Conservation (phyloP, 2,797 vertebrate species). For the Lemur catta region DNA sequence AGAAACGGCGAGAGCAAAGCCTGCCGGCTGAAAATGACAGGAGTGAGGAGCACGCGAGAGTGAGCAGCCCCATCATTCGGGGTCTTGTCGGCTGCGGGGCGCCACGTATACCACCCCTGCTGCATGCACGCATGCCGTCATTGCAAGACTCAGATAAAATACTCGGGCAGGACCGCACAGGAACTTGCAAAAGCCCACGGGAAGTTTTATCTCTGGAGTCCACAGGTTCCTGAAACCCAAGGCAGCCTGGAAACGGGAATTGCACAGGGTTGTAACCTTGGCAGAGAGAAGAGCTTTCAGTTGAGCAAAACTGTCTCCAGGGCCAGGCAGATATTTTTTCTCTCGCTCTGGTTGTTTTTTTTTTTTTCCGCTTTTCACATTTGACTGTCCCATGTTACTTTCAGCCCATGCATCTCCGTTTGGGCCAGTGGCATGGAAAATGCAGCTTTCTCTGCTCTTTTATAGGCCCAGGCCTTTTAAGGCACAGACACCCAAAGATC, state of each 20-base stretch:
- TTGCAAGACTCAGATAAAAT: not conserved
- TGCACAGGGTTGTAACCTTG: not conserved
- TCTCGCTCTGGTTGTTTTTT: not conserved
- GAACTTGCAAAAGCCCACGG: not conserved
- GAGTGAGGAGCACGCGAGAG: fast-evolving
- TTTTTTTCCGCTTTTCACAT: not conserved
- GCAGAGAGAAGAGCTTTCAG: not conserved
- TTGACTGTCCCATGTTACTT: not conserved
- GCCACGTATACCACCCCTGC: fast-evolving
- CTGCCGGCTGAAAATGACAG: not conserved
- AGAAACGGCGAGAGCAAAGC: fast-evolving
- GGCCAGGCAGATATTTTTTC: fast-evolving
- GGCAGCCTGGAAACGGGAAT: not conserved
- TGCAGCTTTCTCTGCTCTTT: not conserved
- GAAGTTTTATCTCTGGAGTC: not conserved
- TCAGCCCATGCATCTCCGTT: not conserved
- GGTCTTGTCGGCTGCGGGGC: not conserved
- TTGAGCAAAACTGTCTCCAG: not conserved
- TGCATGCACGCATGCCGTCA: fast-evolving
- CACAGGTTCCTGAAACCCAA: not conserved
- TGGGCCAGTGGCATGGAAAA: not conserved
- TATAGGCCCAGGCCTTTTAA: not conserved
- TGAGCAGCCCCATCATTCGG: fast-evolving
- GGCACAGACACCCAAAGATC: not conserved
- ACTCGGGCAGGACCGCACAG: not conserved